Conservation (phyloP, 2,888 invertebrate species). For the Fragum whitleyi region DNA sequence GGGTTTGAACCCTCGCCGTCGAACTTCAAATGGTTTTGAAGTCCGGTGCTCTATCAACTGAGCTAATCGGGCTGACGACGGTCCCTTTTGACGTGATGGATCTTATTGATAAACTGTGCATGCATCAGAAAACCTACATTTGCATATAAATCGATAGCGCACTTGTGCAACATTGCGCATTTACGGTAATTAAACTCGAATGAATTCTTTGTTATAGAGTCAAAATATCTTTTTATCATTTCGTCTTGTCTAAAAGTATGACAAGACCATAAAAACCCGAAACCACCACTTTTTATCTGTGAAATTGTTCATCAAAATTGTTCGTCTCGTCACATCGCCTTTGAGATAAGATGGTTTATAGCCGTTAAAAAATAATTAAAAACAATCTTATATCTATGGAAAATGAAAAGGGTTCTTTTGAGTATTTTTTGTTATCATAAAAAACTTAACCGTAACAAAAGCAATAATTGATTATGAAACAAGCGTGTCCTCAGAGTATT, state of each 20-base stretch:
- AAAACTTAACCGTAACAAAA: neutral
- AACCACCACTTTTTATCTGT: neutral
- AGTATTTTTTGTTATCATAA: neutral
- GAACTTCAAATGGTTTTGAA: too few relatives aligned
- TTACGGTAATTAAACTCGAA: too few relatives aligned
- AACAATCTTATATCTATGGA: neutral
- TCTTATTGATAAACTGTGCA: too few relatives aligned
- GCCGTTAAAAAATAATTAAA: neutral
- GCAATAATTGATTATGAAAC: neutral
- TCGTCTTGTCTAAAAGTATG: neutral
- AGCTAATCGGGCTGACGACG: too few relatives aligned
- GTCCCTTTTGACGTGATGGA: too few relatives aligned
- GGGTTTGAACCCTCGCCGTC: too few relatives aligned
- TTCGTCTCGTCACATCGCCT: neutral
- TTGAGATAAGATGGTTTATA: neutral
- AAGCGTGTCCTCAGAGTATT: neutral
- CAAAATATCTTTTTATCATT: too few relatives aligned
- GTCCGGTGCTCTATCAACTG: too few relatives aligned
- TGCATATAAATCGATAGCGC: too few relatives aligned
- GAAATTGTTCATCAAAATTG: neutral
- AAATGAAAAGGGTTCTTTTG: neutral
- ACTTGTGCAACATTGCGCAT: too few relatives aligned
- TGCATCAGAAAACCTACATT: too few relatives aligned
- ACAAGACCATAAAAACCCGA: neutral
- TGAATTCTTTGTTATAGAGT: too few relatives aligned